Evolutionary conservation across 2,797 vertebrate species (phyloP).

Genomic region (Periparus ater): DNA sequence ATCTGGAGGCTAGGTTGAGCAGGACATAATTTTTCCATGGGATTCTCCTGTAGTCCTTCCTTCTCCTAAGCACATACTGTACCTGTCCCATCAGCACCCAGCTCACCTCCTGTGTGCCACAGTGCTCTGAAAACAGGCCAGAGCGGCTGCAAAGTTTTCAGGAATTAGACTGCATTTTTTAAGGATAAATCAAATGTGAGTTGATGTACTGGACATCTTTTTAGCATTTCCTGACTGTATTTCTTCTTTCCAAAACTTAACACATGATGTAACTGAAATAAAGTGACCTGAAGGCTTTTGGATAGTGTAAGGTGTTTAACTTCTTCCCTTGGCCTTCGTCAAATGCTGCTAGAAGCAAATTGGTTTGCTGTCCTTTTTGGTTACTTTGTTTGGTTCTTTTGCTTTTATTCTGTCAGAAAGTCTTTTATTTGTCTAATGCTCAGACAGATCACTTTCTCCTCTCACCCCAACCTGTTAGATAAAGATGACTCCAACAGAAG

Average conservation of each 20-base stretch:
- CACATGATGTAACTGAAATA: neutral
- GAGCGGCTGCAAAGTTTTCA: neutral
- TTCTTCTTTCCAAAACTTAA: neutral
- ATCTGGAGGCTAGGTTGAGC: neutral
- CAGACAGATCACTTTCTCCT: neutral
- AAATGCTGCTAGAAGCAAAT: neutral
- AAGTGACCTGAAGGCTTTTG: neutral
- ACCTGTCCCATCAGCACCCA: neutral
- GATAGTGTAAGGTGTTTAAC: neutral
- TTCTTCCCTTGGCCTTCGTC: neutral
- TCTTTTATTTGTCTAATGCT: neutral
- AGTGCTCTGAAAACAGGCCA: neutral
- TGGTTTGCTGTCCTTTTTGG: neutral
- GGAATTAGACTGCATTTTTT: neutral
- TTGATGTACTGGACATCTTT: neutral
- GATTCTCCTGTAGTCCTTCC: neutral
- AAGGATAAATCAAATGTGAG: neutral
- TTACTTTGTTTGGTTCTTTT: neutral
- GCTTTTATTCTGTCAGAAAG: neutral
- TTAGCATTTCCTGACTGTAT: neutral
- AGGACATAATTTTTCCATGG: neutral
- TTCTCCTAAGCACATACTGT: neutral
- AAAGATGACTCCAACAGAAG: slow-evolving; percentile 24
- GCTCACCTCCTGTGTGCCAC: neutral
- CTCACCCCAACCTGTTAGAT: slow-evolving; percentile 9